Conservation (phyloP, 1,140 invertebrate species). For the Adoxophyes honmai region DNA sequence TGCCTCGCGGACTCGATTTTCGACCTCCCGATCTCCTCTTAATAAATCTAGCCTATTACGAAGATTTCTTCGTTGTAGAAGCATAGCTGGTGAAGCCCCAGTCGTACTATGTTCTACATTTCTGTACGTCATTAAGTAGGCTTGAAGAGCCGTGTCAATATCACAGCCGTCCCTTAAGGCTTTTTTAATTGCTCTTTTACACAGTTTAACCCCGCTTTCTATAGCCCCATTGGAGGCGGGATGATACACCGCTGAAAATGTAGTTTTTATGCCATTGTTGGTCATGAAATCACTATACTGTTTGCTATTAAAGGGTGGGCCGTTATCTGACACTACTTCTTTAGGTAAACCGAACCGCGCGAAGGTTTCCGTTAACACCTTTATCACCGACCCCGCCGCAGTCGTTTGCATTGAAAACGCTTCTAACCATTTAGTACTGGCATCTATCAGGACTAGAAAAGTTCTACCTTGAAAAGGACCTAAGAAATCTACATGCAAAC, state of each 20-base stretch:
- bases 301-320: conserved; percentile 36
- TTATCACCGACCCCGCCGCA: conserved; percentile 24
- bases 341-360: conserved; percentile 37
- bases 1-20: neutral
- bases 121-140: conserved; percentile 5
- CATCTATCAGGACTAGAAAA: conserved; percentile 17
- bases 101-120: conserved; percentile 17
- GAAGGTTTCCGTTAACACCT: conserved; percentile 33
- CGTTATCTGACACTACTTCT: conserved; percentile 50
- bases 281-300: conserved; percentile 14
- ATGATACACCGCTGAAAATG: neutral
- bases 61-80: conserved; percentile 4
- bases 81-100: neutral
- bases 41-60: conserved; percentile 2
- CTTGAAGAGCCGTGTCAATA: neutral
- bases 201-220: conserved; percentile 1
- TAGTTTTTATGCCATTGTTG: conserved; percentile 18
- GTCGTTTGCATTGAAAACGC: conserved; percentile 6
- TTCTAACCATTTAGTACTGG: conserved; percentile 25
- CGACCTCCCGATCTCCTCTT: neutral
- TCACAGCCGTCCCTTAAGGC: neutral
- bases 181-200: neutral
- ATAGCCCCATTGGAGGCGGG: neutral
- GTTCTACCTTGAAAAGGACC: too few species aligned
- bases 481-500: conserved; percentile 18